A percentile compares a stretch with the other conserved stretches of the same genome.
phyloP scores from a whole-genome alignment of 2,113 vertebrate genomes.

The Hydropotes inermis region DNA sequence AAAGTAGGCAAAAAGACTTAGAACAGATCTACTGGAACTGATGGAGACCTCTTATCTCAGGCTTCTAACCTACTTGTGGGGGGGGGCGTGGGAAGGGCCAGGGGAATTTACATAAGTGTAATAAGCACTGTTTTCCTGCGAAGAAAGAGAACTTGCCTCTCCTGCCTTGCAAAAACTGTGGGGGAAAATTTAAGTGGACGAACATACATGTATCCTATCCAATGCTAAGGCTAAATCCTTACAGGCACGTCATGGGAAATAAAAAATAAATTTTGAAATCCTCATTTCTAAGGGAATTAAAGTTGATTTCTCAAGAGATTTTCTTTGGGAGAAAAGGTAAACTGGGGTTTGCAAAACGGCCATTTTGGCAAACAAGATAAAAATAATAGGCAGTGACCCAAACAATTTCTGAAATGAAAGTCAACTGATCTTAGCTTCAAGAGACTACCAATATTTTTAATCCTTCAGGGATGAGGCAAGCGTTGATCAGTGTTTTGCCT shows the following conservation, averaged over 20 bases:
- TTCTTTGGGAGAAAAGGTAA: constrained; percentile 24
- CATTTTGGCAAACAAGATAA: constrained; percentile 36
- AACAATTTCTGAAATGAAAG: constrained; percentile 52
- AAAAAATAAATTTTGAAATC: constrained; percentile 57
- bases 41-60: not conserved
- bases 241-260: constrained; percentile 37
- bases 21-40: constrained; percentile 30
- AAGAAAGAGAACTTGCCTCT: constrained; percentile 36
- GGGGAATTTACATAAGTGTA: not conserved
- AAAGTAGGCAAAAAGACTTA: constrained; percentile 60
- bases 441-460: constrained; percentile 26
- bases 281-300: constrained; percentile 48
- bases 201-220: not conserved
- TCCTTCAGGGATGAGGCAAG: not conserved
- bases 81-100: not conserved
- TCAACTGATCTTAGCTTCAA: constrained; percentile 41
- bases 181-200: constrained; percentile 18
- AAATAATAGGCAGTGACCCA: not conserved
- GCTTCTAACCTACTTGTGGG: not conserved
- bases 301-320: constrained; percentile 55
- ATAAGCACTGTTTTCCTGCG: constrained; percentile 34
- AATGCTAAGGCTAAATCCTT: constrained; percentile 12
- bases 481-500: not conserved
- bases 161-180: constrained; percentile 24
- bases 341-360: not conserved